Percentiles rank a stretch among this genome's conserved stretches.
phyloP scores from a whole-genome alignment of 2,797 vertebrate genomes.

The Smutsia temminckii region DNA sequence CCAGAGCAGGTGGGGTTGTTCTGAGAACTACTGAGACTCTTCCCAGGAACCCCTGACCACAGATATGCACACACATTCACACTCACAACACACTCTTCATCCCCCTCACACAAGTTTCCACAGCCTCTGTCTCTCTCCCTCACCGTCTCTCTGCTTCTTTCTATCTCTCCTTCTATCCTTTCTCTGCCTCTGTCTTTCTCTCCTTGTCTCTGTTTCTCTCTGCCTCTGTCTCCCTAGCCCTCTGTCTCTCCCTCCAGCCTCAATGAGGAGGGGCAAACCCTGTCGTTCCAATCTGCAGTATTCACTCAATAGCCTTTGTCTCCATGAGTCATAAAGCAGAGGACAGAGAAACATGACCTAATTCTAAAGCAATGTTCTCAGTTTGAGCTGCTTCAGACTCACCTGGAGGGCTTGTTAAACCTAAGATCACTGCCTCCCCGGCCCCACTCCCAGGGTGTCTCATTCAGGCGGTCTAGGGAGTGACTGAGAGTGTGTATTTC shows the following conservation, averaged over 20 bases:
- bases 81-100: not conserved
- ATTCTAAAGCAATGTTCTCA: conserved; percentile 5
- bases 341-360: conserved; percentile 1
- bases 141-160: not conserved
- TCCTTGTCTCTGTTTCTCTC: no score
- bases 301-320: not conserved
- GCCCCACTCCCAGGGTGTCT: not conserved
- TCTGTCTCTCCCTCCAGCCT: not conserved
- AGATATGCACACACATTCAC: not conserved
- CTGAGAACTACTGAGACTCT: not conserved
- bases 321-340: conserved; percentile 1
- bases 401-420: not conserved
- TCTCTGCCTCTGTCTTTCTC: no score
- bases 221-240: no score
- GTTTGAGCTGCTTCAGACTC: not conserved
- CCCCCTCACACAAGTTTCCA: no score
- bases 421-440: not conserved
- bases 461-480: not conserved
- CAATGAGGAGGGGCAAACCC: not conserved
- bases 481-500: not conserved
- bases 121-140: not conserved
- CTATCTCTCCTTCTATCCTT: not conserved
- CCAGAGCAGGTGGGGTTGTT: not conserved
- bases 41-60: no score
- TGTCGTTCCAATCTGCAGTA: not conserved